Evolutionary conservation across 2,113 vertebrate genomes (phyloP), one percentile per base, ranked within the genome.

Genomic region (Silurus meridionalis): DNA sequence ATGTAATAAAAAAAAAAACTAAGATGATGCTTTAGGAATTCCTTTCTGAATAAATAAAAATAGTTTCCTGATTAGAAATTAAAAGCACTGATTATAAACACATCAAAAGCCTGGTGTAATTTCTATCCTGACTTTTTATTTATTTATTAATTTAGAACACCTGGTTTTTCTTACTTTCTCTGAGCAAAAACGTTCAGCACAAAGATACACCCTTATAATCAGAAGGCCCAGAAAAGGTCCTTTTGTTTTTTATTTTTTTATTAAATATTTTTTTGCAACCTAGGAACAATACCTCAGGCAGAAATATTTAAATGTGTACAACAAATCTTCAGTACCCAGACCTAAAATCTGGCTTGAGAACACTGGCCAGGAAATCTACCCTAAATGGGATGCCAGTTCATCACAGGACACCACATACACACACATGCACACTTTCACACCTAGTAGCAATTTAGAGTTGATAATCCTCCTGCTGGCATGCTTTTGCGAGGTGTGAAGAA

Each of bases 21-120:
- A 80, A 48, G 63, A 25, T n/a, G 6, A 46, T 80, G 77, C 8
- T 60, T 80, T 60, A 60, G 46, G 37, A 79, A 14, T 19, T 28
- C 21, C 9, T 52, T 52, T 23, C 14, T 25, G 10, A 57, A 53
- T 23, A 53, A 28, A 52, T 21, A 58, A 60, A 81, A 66, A 14
- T 66, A 66, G 37, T 82, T 66, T 82, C 13, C 52, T 14, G 0
- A 57, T 83, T 37, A 55, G 64, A 5, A 66, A 64, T 64, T 63
- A 14, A 64, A 67, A 46, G 13, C 53, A 19, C 60, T 85, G 19
- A 67, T 60, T 11, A 10, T 58, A 58, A 79, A 58, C 53, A 58
- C 14, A 19, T 79, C 3, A 79, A 79, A 79, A 79, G 77, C 77
- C 77, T 79, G 77, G 19, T 58, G 14, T 28, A 55, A 15, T 77